These are phyloP conservation scores for Drosophila bunnanda DNA, from an alignment of 2,888 invertebrate species.

Conservation along the genomic window DNA sequence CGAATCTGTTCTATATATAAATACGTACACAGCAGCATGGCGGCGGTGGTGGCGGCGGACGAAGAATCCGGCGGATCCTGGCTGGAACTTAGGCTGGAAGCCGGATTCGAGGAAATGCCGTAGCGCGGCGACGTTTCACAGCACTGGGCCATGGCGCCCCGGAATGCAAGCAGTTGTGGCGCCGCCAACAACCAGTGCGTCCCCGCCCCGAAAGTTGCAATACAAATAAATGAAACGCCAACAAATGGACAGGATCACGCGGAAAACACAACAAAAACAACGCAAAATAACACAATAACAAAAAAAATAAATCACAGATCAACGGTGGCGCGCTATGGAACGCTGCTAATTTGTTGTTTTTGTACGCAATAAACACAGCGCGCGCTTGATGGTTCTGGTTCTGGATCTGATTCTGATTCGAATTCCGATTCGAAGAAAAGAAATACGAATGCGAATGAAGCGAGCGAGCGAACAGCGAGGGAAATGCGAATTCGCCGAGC, in stretches of 20 bases:
- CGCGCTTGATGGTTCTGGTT: conserved; percentile 4
- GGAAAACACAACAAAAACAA: conserved; percentile 7
- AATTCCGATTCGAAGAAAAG: conserved; percentile 19
- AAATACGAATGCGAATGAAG: conserved; percentile 12
- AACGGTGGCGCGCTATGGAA: conserved; percentile 1
- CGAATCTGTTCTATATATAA: conserved; percentile 5
- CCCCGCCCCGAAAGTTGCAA: conserved; percentile 2
- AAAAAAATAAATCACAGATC: conserved; percentile 6
- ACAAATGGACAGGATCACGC: conserved; percentile 16
- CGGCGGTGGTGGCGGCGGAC: neutral
- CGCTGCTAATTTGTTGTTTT: conserved; percentile 15
- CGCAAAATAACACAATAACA: conserved; percentile 5
- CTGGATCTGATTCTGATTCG: conserved; percentile 2
- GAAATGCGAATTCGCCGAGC: conserved; percentile 27
- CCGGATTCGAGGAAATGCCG: conserved; percentile 8
- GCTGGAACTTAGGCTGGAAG: conserved; percentile 1
- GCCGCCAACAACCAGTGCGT: conserved; percentile 14
- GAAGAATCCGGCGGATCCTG: conserved; percentile 1
- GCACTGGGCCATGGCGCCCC: conserved; percentile 57
- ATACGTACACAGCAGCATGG: conserved; percentile 23
- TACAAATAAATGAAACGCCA: neutral
- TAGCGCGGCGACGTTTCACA: conserved; percentile 51
- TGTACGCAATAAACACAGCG: conserved; percentile 18
- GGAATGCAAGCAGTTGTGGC: conserved; percentile 25
- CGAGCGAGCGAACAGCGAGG: conserved; percentile 7